Evolutionary conservation across 2,113 vertebrate species (phyloP).

Genomic region (Chroicocephalus ridibundus): DNA sequence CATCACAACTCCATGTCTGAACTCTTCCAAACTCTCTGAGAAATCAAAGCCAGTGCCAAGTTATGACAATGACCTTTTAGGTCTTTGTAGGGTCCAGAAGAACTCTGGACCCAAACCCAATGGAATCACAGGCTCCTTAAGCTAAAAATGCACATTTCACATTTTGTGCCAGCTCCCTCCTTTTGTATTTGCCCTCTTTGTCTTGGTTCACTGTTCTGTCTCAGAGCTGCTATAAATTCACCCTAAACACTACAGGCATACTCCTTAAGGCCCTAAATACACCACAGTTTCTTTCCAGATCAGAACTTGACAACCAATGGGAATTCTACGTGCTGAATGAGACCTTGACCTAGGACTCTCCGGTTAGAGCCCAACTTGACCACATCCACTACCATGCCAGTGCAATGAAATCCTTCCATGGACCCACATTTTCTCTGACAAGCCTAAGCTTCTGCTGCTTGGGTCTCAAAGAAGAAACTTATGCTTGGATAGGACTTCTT

Average conservation of each 20-base stretch:
- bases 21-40: background rate
- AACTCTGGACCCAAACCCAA: background rate
- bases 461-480: background rate
- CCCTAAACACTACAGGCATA: background rate
- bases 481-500: background rate
- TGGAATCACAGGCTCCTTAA: background rate
- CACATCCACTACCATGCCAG: accelerated
- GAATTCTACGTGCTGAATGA: background rate
- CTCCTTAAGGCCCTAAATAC: background rate
- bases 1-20: background rate
- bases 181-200: background rate
- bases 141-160: background rate
- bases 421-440: background rate
- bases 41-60: background rate
- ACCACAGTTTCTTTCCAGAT: background rate
- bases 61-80: background rate
- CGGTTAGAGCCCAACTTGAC: background rate
- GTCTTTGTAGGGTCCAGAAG: background rate
- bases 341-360: background rate
- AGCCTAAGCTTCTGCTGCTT: background rate
- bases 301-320: background rate
- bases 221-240: background rate
- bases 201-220: background rate
- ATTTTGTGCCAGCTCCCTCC: background rate
- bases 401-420: background rate